A percentile compares a stretch with the other conserved stretches of the same genome.
Evolutionary conservation across 2,797 vertebrate species (phyloP).

Genomic region (Syndactyla subalaris): DNA sequence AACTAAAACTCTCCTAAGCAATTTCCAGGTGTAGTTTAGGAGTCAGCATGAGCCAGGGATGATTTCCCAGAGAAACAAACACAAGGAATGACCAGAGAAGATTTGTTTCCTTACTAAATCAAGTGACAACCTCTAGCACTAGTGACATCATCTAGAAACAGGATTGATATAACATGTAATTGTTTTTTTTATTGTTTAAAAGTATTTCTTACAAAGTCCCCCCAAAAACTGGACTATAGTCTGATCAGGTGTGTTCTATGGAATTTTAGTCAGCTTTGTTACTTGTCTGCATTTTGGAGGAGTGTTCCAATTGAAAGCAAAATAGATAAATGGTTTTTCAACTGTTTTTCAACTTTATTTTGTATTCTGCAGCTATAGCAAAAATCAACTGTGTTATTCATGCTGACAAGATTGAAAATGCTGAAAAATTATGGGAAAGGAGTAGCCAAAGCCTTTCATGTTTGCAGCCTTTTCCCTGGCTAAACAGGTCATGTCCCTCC

Average conservation of each 20-base stretch:
- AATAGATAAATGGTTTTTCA: not conserved
- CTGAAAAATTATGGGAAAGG: not conserved
- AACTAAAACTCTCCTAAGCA: not conserved
- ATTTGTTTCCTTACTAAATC: not conserved
- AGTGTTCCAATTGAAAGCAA: not conserved
- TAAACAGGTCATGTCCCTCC: not conserved
- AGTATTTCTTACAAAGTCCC: not conserved
- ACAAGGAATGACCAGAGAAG: not conserved
- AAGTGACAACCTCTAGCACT: not conserved
- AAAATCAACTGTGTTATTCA: not conserved
- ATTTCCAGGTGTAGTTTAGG: not conserved
- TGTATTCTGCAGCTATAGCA: not conserved
- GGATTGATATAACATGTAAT: not conserved
- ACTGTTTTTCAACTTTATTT: not conserved
- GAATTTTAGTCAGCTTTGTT: not conserved
- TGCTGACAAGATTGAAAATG: not conserved
- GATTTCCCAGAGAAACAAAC: not conserved
- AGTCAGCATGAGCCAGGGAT: not conserved
- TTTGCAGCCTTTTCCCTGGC: not conserved
- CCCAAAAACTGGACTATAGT: not conserved
- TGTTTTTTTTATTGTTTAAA: not conserved
- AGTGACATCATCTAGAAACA: not conserved
- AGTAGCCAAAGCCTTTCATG: not conserved
- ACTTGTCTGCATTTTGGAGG: not conserved
- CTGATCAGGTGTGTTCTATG: not conserved